These are phyloP conservation scores for Watsonalla cultraria DNA, from an alignment of 2,888 invertebrate species.

Conservation along the genomic window DNA sequence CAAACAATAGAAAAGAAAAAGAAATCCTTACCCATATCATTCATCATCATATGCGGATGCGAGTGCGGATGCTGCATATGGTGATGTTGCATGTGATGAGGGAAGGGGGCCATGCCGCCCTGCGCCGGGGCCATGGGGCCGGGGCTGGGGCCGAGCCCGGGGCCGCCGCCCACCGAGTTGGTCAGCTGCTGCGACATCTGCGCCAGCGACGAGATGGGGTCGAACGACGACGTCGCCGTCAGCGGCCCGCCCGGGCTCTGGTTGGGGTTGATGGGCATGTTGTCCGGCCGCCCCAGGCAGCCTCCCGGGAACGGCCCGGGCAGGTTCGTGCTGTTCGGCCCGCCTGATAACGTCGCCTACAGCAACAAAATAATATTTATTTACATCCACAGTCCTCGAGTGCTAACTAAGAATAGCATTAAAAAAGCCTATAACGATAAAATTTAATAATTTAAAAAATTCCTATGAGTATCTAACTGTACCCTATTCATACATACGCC, in stretches of 20 bases:
- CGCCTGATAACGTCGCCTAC: conserved; percentile 69
- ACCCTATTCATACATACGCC: too few species aligned
- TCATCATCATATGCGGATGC: conserved; percentile 76
- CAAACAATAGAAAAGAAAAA: not conserved
- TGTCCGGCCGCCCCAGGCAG: conserved; percentile 72
- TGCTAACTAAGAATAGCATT: too few species aligned
- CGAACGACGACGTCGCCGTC: conserved; percentile 83
- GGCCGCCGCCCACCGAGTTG: conserved; percentile 81
- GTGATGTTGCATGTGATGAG: conserved; percentile 72
- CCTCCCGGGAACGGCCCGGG: conserved; percentile 75
- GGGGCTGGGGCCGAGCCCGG: conserved; percentile 52
- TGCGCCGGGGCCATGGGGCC: conserved; percentile 61
- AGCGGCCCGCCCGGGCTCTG: conserved; percentile 77
- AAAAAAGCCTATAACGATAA: too few species aligned
- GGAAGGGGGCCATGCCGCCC: conserved; percentile 62
- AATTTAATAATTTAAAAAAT: too few species aligned
- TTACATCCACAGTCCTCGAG: too few species aligned
- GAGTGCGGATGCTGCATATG: conserved; percentile 69
- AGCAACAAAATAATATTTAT: not conserved
- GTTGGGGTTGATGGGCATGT: conserved; percentile 70
- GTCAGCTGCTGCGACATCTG: conserved; percentile 97
- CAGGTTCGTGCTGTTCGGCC: conserved; percentile 68
- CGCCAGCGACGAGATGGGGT: conserved; percentile 95
- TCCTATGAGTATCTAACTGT: too few species aligned
- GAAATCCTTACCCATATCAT: conserved; percentile 58